phyloP scores from a whole-genome alignment of 1,140 invertebrate genomes.

The Drosophila dunni region DNA sequence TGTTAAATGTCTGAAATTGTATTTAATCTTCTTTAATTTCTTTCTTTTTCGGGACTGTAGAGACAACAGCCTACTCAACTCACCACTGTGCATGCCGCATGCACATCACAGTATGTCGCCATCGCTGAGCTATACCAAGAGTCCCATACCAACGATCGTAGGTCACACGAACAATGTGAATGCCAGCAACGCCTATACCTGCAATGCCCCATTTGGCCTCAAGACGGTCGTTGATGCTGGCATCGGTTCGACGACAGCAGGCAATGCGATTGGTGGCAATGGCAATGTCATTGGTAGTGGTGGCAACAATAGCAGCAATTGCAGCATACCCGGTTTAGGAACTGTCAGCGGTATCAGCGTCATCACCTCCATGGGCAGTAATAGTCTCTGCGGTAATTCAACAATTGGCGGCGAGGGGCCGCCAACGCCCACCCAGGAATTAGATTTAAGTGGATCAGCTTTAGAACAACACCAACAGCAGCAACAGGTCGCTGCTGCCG shows the following conservation, averaged over 20 bases:
- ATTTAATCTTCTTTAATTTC: background rate
- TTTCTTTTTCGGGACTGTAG: conserved; percentile 21
- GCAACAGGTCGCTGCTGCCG: conserved; percentile 44
- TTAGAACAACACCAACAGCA: conserved; percentile 81
- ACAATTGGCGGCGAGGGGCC: conserved; percentile 84
- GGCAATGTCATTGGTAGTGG: conserved; percentile 34
- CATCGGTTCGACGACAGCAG: conserved; percentile 46
- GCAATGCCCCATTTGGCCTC: conserved; percentile 72
- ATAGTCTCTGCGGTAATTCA: conserved; percentile 62
- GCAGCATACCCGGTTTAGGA: conserved; percentile 59
- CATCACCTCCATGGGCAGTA: conserved; percentile 79
- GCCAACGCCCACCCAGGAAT: conserved; percentile 86
- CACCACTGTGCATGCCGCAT: conserved; percentile 81
- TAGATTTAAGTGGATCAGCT: conserved; percentile 80
- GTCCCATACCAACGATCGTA: conserved; percentile 77
- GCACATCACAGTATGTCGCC: conserved; percentile 75
- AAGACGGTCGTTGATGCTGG: conserved; percentile 43
- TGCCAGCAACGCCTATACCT: conserved; percentile 70
- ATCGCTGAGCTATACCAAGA: conserved; percentile 79
- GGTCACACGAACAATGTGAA: conserved; percentile 74
- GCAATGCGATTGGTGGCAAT: conserved; percentile 34
- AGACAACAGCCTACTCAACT: conserved; percentile 77
- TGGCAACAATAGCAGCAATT: conserved; percentile 32
- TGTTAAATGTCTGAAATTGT: too few relatives aligned
- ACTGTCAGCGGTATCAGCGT: conserved; percentile 75